Percentiles rank a stretch among this genome's conserved stretches.
phyloP scores from a whole-genome alignment of 2,888 invertebrate genomes.

The Athrips mouffetella region DNA sequence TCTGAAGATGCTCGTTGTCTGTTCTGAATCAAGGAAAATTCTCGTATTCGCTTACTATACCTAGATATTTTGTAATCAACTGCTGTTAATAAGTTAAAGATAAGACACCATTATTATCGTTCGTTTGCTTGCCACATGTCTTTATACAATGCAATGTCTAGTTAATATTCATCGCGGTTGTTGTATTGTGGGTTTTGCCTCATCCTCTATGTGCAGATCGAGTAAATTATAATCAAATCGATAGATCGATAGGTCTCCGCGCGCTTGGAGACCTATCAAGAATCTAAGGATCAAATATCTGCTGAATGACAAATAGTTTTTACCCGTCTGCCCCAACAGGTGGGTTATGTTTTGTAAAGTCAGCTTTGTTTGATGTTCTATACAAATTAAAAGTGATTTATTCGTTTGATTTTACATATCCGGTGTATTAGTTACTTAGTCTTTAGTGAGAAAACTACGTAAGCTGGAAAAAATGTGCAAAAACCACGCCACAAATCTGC shows the following conservation, averaged over 20 bases:
- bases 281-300: not conserved
- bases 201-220: not conserved
- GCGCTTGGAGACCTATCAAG: not conserved
- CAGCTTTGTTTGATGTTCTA: too few relatives aligned
- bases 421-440: too few relatives aligned
- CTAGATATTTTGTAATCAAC: not conserved
- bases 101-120: not conserved
- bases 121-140: slow-evolving; percentile 1
- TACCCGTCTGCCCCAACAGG: too few relatives aligned
- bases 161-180: not conserved
- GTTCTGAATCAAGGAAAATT: not conserved
- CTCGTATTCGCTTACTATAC: not conserved
- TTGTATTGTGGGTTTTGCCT: not conserved
- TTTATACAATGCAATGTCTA: not conserved
- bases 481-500: too few relatives aligned
- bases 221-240: not conserved
- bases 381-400: too few relatives aligned
- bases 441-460: too few relatives aligned
- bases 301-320: too few relatives aligned
- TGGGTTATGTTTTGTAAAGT: too few relatives aligned
- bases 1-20: not conserved
- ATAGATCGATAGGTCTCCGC: too few relatives aligned
- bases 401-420: too few relatives aligned
- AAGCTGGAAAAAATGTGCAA: too few relatives aligned
- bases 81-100: not conserved